Percentiles rank a stretch among this genome's conserved stretches.
phyloP scores from a whole-genome alignment of 1,140 invertebrate genomes.

The Lerema accius region DNA sequence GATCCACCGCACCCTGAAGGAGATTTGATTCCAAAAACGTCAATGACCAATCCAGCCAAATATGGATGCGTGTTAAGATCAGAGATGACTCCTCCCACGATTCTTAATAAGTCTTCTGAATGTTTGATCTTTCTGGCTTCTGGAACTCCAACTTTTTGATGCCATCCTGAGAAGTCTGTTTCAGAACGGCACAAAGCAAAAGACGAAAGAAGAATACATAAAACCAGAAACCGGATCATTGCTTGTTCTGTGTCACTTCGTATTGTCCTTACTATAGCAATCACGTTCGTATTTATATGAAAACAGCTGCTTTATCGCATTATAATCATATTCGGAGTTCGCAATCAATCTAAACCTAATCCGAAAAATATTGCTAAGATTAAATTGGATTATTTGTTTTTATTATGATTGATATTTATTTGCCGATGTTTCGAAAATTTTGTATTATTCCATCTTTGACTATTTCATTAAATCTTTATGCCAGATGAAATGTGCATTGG shows the following conservation, averaged over 20 bases:
- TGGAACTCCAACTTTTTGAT: conserved; percentile 50
- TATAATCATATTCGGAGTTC: neutral
- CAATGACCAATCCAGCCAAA: conserved; percentile 56
- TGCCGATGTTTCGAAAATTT: no score
- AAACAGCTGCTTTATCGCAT: neutral
- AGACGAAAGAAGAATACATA: conserved; percentile 28
- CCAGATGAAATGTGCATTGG: no score
- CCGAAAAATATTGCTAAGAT: no score
- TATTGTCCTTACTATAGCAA: neutral
- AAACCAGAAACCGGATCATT: conserved; percentile 39
- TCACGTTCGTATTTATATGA: conserved; percentile 3
- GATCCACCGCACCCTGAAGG: conserved; percentile 59
- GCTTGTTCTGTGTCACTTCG: neutral
- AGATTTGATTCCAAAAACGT: conserved; percentile 45
- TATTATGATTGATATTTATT: no score
- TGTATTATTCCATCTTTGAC: no score
- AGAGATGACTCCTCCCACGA: conserved; percentile 56
- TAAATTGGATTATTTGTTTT: no score
- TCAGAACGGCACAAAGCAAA: conserved; percentile 2
- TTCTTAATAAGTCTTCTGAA: conserved; percentile 41
- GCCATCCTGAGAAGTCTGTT: conserved; percentile 46
- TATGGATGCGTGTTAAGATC: conserved; percentile 54
- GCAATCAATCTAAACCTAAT: neutral
- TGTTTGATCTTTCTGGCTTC: conserved; percentile 48
- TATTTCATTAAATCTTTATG: no score